Conservation (phyloP, 2,113 vertebrate species). For the Notothenia coriiceps region DNA sequence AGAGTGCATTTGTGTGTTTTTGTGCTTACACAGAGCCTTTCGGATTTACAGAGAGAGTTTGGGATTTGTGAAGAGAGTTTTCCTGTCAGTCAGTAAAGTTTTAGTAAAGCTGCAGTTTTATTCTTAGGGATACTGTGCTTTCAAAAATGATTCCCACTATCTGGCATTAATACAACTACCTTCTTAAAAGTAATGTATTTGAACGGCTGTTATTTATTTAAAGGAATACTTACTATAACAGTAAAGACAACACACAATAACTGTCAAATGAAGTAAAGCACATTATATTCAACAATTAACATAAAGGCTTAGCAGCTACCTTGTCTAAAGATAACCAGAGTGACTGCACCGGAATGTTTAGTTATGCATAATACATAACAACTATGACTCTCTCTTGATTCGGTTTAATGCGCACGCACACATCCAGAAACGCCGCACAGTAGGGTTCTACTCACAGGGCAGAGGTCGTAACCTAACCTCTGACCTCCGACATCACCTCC, state of each 20-base stretch:
- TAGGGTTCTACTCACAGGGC: conserved; percentile 59
- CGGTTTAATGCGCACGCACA: conserved; percentile 19
- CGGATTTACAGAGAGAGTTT: conserved; percentile 17
- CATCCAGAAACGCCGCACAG: conserved; percentile 56
- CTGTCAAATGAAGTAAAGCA: neutral
- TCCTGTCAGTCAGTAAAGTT: neutral
- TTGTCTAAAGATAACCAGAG: conserved; percentile 42
- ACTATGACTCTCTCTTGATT: conserved; percentile 30
- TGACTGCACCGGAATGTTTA: conserved; percentile 41
- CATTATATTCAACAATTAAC: neutral
- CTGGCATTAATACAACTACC: too few species aligned
- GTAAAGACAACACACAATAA: neutral
- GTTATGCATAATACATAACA: conserved; percentile 43
- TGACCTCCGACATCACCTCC: conserved; percentile 63
- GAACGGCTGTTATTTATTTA: neutral
- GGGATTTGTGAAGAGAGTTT: conserved; percentile 9
- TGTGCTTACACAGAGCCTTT: conserved; percentile 29
- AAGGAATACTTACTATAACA: neutral
- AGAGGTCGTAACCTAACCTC: conserved; percentile 67
- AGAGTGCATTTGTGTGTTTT: conserved; percentile 17
- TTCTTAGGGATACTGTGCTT: too few species aligned
- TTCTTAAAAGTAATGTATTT: neutral
- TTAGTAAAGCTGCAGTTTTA: neutral
- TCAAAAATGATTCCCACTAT: too few species aligned
- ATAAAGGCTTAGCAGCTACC: neutral